Evolutionary conservation across 1,140 invertebrate species (phyloP).

Genomic region (Drosophila paulistorum): DNA sequence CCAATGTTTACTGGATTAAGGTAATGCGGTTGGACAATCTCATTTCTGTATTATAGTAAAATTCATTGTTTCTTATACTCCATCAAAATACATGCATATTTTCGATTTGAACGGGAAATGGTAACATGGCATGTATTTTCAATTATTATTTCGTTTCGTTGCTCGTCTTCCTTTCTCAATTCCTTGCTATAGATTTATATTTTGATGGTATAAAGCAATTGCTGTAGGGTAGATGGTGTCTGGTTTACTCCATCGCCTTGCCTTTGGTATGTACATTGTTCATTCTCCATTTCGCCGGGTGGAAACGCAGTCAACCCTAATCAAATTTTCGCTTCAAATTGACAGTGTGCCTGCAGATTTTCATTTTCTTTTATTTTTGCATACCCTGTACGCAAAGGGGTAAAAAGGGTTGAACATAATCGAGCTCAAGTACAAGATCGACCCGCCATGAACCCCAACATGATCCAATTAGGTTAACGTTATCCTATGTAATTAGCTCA

Average conservation of each 20-base stretch:
- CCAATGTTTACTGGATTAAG: too few relatives aligned
- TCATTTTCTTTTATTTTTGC: slow-evolving; percentile 40
- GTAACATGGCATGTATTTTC: too few relatives aligned
- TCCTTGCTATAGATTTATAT: neutral
- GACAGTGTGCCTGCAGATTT: slow-evolving; percentile 64
- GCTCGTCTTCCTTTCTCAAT: neutral
- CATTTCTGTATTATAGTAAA: too few relatives aligned
- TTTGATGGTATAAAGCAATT: slow-evolving; percentile 2
- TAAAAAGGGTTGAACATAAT: neutral
- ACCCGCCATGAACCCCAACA: too few relatives aligned
- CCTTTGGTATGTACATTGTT: slow-evolving; percentile 10
- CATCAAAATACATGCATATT: too few relatives aligned
- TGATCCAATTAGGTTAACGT: too few relatives aligned
- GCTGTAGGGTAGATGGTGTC: slow-evolving; percentile 5
- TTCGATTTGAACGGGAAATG: too few relatives aligned
- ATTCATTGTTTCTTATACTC: too few relatives aligned
- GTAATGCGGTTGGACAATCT: too few relatives aligned
- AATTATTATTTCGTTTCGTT: neutral
- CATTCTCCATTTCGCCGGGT: slow-evolving; percentile 41
- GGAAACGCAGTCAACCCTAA: slow-evolving; percentile 58
- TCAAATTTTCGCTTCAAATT: slow-evolving; percentile 67
- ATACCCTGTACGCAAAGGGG: neutral
- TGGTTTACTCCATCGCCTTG: neutral
- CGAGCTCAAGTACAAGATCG: too few relatives aligned
- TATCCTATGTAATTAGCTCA: too few relatives aligned